Evolutionary conservation across 2,113 vertebrate genomes (phyloP), one percentile per base, ranked within the genome.

Genomic region (Pseudois nayaur): DNA sequence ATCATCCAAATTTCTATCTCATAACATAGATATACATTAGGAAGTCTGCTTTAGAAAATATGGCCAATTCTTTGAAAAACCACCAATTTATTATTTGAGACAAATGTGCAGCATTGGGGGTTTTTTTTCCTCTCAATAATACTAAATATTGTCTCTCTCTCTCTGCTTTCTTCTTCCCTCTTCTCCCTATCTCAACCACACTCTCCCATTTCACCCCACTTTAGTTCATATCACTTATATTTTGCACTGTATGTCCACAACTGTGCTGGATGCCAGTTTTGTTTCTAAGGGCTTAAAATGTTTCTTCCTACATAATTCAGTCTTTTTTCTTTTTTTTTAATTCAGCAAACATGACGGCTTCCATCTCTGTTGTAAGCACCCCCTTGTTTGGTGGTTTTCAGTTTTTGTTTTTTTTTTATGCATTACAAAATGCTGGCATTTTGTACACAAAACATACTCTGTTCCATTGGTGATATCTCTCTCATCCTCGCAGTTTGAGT

Each of bases 381-480:
- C 1, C 25, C 50, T 71, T 27, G 17, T 62, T 60, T 13, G 54
- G 11, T 48, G 60, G 29, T 59, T n/a, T 92, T 48, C 31, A 4
- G 0, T 45, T 36, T 52, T 17, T 12, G 11, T 74, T 54, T 54
- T 90, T n/a, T 36, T 67, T 67, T 67, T n/a, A n/a, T n/a, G 2
- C 33, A 67, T 67, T 67, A 21, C 64, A 36, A 36, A 67, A 5
- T 67, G 33, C 3, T 50, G 15, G 57, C 40, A 9, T n/a, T 67
- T 54, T 81, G 43, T 43, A 4, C 59, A 27, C 3, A 16, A 48
- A 62, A 27, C 8, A 31, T 3, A 4, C 14, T 52, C 33, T 50
- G 0, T 43, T 31, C 15, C 5, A 0, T 60, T 40, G 29, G 2
- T 10, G 4, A 16, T 43, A 7, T 43, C 1, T 17, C 31, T 92